phyloP scores from a whole-genome alignment of 2,113 vertebrate species.

The Rana temporaria region DNA sequence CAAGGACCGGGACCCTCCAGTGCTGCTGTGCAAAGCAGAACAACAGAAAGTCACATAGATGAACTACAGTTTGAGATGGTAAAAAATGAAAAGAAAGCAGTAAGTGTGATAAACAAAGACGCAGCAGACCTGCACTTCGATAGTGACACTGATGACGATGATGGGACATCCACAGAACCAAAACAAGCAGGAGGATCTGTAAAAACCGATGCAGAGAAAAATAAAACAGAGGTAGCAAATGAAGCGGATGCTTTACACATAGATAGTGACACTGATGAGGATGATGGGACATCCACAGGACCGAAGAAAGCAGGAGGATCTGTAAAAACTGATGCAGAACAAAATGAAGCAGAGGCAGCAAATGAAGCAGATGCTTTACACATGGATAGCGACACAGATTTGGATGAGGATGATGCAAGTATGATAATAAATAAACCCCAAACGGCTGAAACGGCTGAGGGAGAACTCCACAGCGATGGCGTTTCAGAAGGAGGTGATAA shows the following conservation, averaged over 20 bases:
- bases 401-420: conserved; percentile 37
- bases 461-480: too few species aligned
- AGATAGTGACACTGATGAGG: conserved; percentile 17
- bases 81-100: neutral
- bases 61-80: neutral
- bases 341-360: too few species aligned
- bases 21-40: neutral
- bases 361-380: too few species aligned
- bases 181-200: neutral
- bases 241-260: neutral
- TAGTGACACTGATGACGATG: conserved; percentile 46
- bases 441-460: too few species aligned
- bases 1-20: neutral
- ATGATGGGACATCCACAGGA: neutral
- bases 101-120: neutral
- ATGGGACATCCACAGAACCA: neutral
- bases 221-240: neutral
- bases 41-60: neutral
- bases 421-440: too few species aligned
- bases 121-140: neutral
- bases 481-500: neutral
- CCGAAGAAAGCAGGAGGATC: too few species aligned
- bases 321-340: too few species aligned
- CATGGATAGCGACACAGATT: conserved; percentile 8
- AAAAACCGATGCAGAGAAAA: neutral